Evolutionary conservation across 2,113 vertebrate genomes (phyloP), one percentile per base, ranked within the genome.

Genomic region (Trichechus manatus): DNA sequence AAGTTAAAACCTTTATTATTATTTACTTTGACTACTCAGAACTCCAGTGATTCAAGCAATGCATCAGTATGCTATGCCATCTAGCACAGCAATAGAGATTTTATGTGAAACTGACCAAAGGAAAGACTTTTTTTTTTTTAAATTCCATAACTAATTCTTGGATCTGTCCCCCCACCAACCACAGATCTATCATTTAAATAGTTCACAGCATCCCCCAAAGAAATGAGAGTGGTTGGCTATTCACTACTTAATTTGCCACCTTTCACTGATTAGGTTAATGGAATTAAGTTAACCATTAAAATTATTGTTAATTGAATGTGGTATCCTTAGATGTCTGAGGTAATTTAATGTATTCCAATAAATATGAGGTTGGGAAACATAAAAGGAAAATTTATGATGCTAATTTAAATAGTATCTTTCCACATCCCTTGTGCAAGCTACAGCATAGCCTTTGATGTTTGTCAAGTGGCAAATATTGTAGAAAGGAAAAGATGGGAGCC

Each of bases 341-440:
- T 96, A 93, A 83, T 89, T 96, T 96, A 98, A 93, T 81, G 17
- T n/a, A 93, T 93, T 95, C 92, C 36, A 97, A 89, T 84, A 96
- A 83, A 96, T 91, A 91, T 59, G 63, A 93, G 19, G 80, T 77
- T 94, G 31, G 20, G 19, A 89, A 93, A 94, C 72, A 89, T 93
- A 64, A 91, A 87, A 86, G 22, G 81, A 53, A 87, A 91, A 85
- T 89, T 77, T 50, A 90, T 83, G 74, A 36, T 63, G 87, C 33
- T 91, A 95, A 94, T 94, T 95, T 96, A 85, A 89, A 93, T 11
- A 44, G 53, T 80, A 85, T 89, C 74, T 91, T 89, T 79, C 36
- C 27, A 64, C 25, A 80, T 89, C 42, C 80, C 8, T 83, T 59
- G 10, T 87, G 27, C 14, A 50, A 47, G 25, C 27, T 87, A 53